Evolutionary conservation across 1,140 invertebrate genomes (phyloP).

Genomic region (Eupeodes corollae): DNA sequence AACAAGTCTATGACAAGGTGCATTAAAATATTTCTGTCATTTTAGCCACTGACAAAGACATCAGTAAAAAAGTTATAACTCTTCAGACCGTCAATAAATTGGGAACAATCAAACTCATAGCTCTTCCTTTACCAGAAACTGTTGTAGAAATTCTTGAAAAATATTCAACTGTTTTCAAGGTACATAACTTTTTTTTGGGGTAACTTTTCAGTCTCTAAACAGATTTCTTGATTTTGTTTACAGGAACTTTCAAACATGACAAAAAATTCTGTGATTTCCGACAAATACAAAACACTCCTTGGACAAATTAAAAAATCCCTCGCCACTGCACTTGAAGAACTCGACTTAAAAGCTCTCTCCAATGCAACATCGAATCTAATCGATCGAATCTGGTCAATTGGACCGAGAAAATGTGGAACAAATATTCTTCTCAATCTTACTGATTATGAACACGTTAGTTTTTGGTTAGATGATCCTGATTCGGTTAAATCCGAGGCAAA

Average conservation of each 20-base stretch:
- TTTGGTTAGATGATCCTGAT: conserved; percentile 19
- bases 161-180: conserved; percentile 45
- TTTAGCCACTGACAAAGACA: conserved; percentile 40
- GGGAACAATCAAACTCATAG: conserved; percentile 63
- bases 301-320: conserved; percentile 51
- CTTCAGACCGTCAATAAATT: conserved; percentile 60
- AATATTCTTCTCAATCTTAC: conserved; percentile 76
- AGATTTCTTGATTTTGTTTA: neutral
- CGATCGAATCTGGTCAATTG: conserved; percentile 80
- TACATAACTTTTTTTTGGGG: conserved; percentile 3
- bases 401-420: conserved; percentile 76
- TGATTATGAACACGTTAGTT: conserved; percentile 40
- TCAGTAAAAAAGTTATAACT: conserved; percentile 43
- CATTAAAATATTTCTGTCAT: neutral
- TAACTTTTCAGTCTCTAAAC: neutral
- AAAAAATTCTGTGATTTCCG: conserved; percentile 20
- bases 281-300: conserved; percentile 18
- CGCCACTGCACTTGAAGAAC: conserved; percentile 43
- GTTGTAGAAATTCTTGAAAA: conserved; percentile 54
- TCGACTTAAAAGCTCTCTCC: conserved; percentile 20
- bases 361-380: conserved; percentile 29
- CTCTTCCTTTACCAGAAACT: conserved; percentile 62
- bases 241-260: conserved; percentile 17
- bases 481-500: conserved; percentile 14
- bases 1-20: conserved; percentile 10